phyloP scores from a whole-genome alignment of 2,113 vertebrate species.

The Tetrax tetrax region DNA sequence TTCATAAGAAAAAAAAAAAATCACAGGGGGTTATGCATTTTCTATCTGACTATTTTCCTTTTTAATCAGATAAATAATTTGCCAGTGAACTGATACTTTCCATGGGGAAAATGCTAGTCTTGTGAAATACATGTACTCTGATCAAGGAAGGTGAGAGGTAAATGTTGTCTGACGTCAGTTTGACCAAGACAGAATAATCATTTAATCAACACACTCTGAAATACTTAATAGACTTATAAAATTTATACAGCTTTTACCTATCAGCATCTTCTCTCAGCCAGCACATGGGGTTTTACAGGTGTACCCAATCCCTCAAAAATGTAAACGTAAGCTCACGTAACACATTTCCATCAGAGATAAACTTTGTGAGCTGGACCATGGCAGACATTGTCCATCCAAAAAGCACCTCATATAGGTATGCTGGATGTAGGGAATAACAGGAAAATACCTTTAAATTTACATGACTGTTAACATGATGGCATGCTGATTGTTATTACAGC shows the following conservation, averaged over 20 bases:
- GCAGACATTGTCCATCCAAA: background rate
- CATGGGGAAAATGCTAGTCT: background rate
- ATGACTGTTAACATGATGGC: background rate
- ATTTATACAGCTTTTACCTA: background rate
- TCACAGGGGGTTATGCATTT: background rate
- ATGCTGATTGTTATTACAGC: background rate
- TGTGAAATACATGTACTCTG: background rate
- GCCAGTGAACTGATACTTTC: background rate
- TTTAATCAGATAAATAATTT: background rate
- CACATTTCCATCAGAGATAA: background rate
- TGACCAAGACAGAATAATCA: fast-evolving
- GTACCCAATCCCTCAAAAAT: background rate
- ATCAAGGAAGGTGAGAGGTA: background rate
- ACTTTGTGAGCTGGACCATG: background rate
- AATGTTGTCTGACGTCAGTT: background rate
- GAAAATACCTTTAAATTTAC: background rate
- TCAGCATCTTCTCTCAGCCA: background rate
- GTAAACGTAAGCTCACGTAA: background rate
- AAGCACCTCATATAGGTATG: background rate
- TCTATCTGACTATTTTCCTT: background rate
- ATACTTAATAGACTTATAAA: background rate
- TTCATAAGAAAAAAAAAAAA: background rate
- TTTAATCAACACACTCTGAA: background rate
- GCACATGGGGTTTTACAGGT: background rate
- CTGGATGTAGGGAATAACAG: background rate